Base-by-base conservation (phyloP, 1,140 invertebrate species). In the Drosophila erecta region DNA sequence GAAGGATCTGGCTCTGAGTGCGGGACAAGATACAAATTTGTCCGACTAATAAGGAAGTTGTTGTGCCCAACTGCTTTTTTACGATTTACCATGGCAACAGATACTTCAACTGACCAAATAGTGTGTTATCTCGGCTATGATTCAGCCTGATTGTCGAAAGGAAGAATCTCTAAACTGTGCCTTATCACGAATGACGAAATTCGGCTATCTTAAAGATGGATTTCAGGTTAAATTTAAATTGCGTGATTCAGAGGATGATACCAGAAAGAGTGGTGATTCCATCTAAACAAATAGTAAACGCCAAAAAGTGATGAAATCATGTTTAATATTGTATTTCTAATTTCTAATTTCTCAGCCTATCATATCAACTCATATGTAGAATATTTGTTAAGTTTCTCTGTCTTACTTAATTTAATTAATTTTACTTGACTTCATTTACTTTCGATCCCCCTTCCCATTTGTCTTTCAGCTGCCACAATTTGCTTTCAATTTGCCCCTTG, bases 11-110 rank as follows among this genome's bases (percentile, higher is more conserved):
- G 20, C 12, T 30, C 58, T 27, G 24, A 30, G 33, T 40, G 40
- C 40, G 56, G 54, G 47, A 67, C 61, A 67, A 67, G 53, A 56
- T 47, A 54, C 70, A 64, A 75, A 74, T 74, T 73, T 74, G 71
- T 75, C 51, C 27, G n/a, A 38, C 33, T 65, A 74, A 58, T 53
- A 51, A 67, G 62, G 73, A 76, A 76, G 73, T 76, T 49, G 62
- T 71, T n/a, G 53, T 47, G 44, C 46, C 53, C 55, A 67, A 55
- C 60, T 55, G 6, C n/a, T 38, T 47, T 64, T 54, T 67, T 53
- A 51, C 35, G 47, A 47, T 38, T 66, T 8, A 54, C 44, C 49
- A 12, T 60, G 38, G 55, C 54, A 76, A 76, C 54, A 47, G 41
- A 58, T 43, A 49, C 50, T 37, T 44, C n/a, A 20, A 22, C 64